Evolutionary conservation across 2,888 invertebrate genomes (phyloP).

Genomic region (Cheilosia urbana): DNA sequence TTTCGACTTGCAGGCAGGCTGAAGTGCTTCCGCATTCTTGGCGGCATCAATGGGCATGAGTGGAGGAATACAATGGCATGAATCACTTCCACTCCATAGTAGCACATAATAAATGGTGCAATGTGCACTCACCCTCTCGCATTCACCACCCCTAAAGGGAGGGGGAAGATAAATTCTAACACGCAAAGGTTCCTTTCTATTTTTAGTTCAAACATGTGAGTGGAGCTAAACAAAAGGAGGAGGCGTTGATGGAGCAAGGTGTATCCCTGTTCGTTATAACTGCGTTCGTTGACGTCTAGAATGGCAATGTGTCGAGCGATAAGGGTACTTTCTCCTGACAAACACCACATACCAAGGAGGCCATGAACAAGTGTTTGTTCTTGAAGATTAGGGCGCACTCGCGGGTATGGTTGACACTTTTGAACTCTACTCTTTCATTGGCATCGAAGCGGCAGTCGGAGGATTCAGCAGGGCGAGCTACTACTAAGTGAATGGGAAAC

Average conservation of each 20-base stretch:
- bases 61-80: neutral
- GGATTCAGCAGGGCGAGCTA: too few species aligned
- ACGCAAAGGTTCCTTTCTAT: conserved; percentile 64
- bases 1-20: conserved; percentile 11
- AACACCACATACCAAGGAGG: conserved; percentile 7
- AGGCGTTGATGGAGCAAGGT: conserved; percentile 15
- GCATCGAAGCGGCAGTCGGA: too few species aligned
- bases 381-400: conserved; percentile 46
- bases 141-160: neutral
- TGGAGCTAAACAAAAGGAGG: conserved; percentile 40
- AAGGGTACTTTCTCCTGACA: conserved; percentile 20
- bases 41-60: neutral
- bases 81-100: conserved; percentile 26
- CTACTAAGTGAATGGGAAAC: too few species aligned
- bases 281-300: conserved; percentile 54
- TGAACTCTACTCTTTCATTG: neutral
- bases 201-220: conserved; percentile 43
- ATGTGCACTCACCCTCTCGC: neutral
- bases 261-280: conserved; percentile 14
- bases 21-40: conserved; percentile 58
- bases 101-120: conserved; percentile 54
- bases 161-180: conserved; percentile 18
- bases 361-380: conserved; percentile 7
- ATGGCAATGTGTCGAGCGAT: conserved; percentile 15
- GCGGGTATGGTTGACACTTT: neutral